Conservation (phyloP, 2,113 vertebrate species). For the Centropus bengalensis region DNA sequence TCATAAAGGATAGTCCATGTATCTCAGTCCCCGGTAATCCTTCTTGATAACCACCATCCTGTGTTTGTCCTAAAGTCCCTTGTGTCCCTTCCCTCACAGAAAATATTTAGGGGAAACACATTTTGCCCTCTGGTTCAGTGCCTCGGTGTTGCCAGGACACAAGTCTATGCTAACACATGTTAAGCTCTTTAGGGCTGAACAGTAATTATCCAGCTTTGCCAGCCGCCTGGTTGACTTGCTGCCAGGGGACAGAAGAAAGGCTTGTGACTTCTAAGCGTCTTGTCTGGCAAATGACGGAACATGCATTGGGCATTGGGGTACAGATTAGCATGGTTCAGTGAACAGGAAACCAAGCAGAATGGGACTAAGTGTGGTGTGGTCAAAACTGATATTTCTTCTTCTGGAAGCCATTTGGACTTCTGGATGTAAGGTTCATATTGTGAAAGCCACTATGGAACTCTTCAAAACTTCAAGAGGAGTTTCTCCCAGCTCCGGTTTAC, state of each 20-base stretch:
- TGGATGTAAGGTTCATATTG: not conserved
- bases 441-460: not conserved
- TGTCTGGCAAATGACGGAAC: slow-evolving; percentile 24
- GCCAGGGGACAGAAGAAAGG: slow-evolving; percentile 30
- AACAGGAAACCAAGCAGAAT: not conserved
- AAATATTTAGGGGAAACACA: not conserved
- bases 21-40: not conserved
- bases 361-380: not conserved
- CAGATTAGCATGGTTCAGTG: not conserved
- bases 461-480: not conserved
- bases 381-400: not conserved
- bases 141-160: slow-evolving; percentile 40
- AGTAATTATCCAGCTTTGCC: slow-evolving; percentile 61
- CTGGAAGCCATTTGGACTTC: not conserved
- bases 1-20: not conserved
- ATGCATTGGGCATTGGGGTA: not conserved
- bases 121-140: slow-evolving; percentile 4
- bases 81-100: not conserved
- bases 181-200: slow-evolving; percentile 50
- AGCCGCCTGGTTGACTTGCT: slow-evolving; percentile 55
- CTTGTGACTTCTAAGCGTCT: not conserved
- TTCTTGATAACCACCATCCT: not conserved
- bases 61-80: not conserved
- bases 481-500: not conserved
- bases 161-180: slow-evolving; percentile 10